Percentiles rank a stretch among this genome's conserved stretches.
These are phyloP conservation scores for Salticus scenicus DNA, from an alignment of 2,888 invertebrate genomes.

Conservation along the genomic window DNA sequence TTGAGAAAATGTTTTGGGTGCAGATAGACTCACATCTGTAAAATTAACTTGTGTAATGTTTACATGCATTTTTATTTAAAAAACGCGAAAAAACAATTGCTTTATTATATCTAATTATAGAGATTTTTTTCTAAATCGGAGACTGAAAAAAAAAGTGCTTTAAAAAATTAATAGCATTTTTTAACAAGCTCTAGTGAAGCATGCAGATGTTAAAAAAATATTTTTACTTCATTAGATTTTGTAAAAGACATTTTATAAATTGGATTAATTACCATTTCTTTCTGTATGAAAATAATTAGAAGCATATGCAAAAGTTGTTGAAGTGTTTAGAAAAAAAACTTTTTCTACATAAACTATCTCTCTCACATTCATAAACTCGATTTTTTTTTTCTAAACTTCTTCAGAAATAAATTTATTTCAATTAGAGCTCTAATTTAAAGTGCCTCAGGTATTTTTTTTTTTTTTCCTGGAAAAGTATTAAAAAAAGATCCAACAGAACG, in stretches of 20 bases:
- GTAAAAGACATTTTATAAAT: constrained; percentile 33
- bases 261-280: constrained; percentile 37
- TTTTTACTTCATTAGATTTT: constrained; percentile 43
- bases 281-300: constrained; percentile 44
- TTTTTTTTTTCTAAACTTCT: neutral
- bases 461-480: constrained; percentile 23
- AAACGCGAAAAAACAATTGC: too few species aligned
- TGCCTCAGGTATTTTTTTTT: constrained; percentile 51
- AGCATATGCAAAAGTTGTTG: constrained; percentile 17
- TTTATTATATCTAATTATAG: too few species aligned
- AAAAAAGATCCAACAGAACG: neutral
- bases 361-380: constrained; percentile 31
- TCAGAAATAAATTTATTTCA: constrained; percentile 27
- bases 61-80: too few species aligned
- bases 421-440: constrained; percentile 55
- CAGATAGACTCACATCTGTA: too few species aligned
- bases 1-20: too few species aligned
- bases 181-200: too few species aligned
- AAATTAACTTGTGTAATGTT: too few species aligned
- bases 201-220: neutral
- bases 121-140: too few species aligned
- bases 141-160: too few species aligned
- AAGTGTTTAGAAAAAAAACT: constrained; percentile 6
- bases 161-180: too few species aligned
- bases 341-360: neutral